Conservation (phyloP, 2,113 vertebrate species). For the Calidris pygmaea region DNA sequence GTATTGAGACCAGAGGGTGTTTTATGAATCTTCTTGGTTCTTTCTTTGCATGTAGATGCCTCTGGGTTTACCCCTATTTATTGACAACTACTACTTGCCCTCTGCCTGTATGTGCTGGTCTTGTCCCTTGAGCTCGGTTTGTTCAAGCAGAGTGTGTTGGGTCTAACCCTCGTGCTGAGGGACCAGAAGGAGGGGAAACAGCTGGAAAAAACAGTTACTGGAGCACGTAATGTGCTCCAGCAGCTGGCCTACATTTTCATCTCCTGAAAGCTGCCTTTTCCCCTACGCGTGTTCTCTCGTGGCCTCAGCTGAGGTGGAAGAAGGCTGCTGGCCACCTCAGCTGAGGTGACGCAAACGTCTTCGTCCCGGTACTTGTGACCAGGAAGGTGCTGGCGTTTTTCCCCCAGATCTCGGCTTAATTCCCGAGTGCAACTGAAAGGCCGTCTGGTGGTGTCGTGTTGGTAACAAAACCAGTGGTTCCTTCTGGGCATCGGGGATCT, state of each 20-base stretch:
- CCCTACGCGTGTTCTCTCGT: rapidly evolving
- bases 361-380: background rate
- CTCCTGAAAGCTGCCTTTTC: background rate
- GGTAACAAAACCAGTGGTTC: background rate
- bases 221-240: background rate
- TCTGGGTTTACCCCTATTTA: background rate
- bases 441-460: background rate
- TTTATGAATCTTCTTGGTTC: background rate
- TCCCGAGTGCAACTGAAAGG: background rate
- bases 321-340: no score
- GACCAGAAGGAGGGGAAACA: background rate
- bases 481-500: background rate
- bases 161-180: background rate
- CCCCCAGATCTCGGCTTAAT: background rate
- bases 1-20: background rate
- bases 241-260: background rate
- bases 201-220: background rate
- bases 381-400: background rate
- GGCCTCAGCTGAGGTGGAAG: background rate
- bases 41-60: background rate
- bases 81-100: background rate
- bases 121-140: background rate
- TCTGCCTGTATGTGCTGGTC: background rate
- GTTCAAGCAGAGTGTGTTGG: background rate
- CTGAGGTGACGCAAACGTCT: no score